phyloP scores from a whole-genome alignment of 1,140 invertebrate species.

The Drosophila rhopaloa region DNA sequence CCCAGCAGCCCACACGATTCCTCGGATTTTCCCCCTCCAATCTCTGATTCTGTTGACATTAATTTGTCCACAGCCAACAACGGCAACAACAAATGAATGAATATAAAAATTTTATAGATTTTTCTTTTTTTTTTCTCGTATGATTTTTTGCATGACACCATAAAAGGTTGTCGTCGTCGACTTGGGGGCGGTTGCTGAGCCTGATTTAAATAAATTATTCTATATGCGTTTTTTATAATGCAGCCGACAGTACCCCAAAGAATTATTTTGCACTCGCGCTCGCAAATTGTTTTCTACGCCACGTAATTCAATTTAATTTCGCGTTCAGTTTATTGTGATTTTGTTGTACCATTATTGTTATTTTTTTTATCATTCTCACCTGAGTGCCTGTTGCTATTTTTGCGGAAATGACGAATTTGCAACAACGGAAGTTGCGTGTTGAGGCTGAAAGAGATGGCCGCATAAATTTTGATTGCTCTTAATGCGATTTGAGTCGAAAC shows the following conservation, averaged over 20 bases:
- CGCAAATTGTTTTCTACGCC: conserved; percentile 58
- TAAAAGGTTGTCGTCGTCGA: conserved; percentile 72
- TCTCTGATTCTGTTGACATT: conserved; percentile 43
- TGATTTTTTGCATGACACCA: conserved; percentile 55
- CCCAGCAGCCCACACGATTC: conserved; percentile 29
- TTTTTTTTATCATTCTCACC: conserved; percentile 59
- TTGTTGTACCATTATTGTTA: conserved; percentile 24
- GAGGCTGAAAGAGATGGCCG: conserved; percentile 29
- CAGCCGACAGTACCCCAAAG: conserved; percentile 34
- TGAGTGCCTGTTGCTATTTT: conserved; percentile 40
- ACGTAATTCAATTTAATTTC: conserved; percentile 68
- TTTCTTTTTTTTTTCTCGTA: conserved; percentile 19
- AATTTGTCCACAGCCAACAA: conserved; percentile 46
- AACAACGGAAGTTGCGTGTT: conserved; percentile 76
- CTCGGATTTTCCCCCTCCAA: conserved; percentile 8
- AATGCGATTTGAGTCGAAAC: conserved; percentile 63
- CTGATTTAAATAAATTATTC: conserved; percentile 83
- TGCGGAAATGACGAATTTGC: conserved; percentile 78
- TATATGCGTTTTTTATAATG: conserved; percentile 70
- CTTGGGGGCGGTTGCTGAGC: conserved; percentile 67
- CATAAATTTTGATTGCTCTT: conserved; percentile 70
- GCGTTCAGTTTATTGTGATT: conserved; percentile 37
- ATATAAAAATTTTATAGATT: conserved; percentile 56
- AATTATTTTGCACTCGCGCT: conserved; percentile 47
- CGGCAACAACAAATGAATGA: conserved; percentile 34